Percentiles rank a stretch among this genome's conserved stretches.
Conservation (phyloP, 2,797 vertebrate genomes). For the Crocodylus rhombifer region DNA sequence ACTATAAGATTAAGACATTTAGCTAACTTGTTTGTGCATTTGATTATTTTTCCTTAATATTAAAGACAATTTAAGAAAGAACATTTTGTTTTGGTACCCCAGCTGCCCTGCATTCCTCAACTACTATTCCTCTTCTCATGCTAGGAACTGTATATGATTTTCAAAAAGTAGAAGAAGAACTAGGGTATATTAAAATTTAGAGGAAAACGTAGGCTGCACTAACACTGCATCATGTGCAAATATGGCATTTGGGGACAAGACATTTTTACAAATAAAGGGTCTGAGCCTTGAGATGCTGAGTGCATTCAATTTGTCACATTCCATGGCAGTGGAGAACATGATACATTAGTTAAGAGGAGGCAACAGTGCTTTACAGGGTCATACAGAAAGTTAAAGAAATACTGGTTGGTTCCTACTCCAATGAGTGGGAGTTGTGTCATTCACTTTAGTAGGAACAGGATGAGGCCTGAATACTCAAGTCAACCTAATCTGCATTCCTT, state of each 20-base stretch:
- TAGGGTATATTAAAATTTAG: not conserved
- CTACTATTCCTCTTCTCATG: not conserved
- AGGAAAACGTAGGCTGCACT: not conserved
- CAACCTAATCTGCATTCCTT: not conserved
- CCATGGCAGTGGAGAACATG: not conserved
- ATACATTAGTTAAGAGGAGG: not conserved
- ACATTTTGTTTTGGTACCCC: not conserved
- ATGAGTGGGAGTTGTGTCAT: not conserved
- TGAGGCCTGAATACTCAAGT: not conserved
- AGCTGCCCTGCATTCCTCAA: too few species aligned
- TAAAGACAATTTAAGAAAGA: slow-evolving; percentile 14
- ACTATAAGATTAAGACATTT: slow-evolving; percentile 18
- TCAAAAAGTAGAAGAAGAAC: not conserved
- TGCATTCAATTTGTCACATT: not conserved
- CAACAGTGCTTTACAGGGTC: not conserved
- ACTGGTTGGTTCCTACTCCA: not conserved
- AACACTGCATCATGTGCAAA: not conserved
- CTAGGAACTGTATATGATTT: not conserved
- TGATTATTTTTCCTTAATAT: not conserved
- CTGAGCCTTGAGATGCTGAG: not conserved
- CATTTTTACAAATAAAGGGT: not conserved
- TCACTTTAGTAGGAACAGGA: not conserved
- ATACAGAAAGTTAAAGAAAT: not conserved
- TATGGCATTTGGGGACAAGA: not conserved
- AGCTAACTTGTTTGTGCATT: slow-evolving; percentile 33